Conservation (phyloP, 2,113 vertebrate genomes). For the Lepus timidus region DNA sequence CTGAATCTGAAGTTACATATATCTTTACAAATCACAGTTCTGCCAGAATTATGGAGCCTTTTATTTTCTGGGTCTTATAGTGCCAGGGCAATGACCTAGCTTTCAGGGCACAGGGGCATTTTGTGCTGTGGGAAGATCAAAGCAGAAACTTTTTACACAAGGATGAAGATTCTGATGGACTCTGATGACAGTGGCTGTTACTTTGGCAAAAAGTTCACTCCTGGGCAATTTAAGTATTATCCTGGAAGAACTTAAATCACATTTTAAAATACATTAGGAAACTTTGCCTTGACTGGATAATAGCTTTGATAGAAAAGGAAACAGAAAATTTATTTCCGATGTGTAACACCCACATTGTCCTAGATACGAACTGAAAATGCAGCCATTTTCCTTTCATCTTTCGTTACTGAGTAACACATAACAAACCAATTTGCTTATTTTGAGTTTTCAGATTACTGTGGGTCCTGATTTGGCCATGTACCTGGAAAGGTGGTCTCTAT, state of each 20-base stretch:
- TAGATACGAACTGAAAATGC: not conserved
- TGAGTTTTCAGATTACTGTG: not conserved
- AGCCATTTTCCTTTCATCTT: conserved; percentile 63
- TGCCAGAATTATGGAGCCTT: not conserved
- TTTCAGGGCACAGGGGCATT: not conserved
- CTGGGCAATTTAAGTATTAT: not conserved
- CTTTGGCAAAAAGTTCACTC: conserved; percentile 33
- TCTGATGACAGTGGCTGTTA: not conserved
- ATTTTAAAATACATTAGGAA: conserved; percentile 18
- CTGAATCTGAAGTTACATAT: not conserved
- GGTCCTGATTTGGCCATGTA: not conserved
- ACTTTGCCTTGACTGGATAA: not conserved
- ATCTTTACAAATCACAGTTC: not conserved
- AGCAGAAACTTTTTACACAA: not conserved
- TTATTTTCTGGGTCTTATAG: not conserved
- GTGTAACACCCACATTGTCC: not conserved
- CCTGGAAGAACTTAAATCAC: not conserved
- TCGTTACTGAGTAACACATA: conserved; percentile 26
- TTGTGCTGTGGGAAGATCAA: not conserved
- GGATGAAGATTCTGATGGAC: not conserved
- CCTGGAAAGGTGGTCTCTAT: not conserved
- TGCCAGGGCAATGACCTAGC: not conserved
- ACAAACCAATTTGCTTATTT: not conserved
- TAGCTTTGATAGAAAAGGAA: conserved; percentile 12
- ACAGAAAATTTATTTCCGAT: not conserved